Evolutionary conservation across 2,797 vertebrate species (phyloP), one percentile per base, ranked within the genome.

Genomic region (Coluber constrictor): DNA sequence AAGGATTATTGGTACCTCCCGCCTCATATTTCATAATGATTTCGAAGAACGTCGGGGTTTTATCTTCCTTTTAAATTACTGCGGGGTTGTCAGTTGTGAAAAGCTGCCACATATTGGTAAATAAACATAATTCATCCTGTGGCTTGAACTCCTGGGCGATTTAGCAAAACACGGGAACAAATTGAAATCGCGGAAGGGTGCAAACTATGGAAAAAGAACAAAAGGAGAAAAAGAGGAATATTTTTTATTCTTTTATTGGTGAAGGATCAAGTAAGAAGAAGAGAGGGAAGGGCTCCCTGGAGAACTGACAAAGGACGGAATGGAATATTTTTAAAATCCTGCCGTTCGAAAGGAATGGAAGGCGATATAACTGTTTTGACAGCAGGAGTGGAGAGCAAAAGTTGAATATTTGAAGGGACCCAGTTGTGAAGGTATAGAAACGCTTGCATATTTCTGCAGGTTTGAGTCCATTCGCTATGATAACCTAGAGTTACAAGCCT

Each of bases 391-490:
- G 18, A 90, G 93, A 90, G 93, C n/a, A 90, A 95, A 94, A 96
- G 95, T 96, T 96, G 94, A 96, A 96, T 97, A 96, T 97, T 97
- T 97, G 93, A 96, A 94, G 86, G 88, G 94, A 96, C 94, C 70
- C 55, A 57, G 92, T 95, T 95, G 94, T 92, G 93, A 94, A 95
- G 93, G 94, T 87, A 94, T 89, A 92, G 92, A 93, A 95, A 96
- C 95, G 8, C 92, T 94, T 13, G 13, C 12, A 3, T 5, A 15
- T 97, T 95, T 15, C 15, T 6, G 66, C 55, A 59, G 61, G 15
- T 47, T 88, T 59, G 66, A 63, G 43, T 83, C 23, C 13, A 37
- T 83, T 61, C 88, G 9, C 20, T 23, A 32, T 2, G 29, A 43
- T 20, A 43, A n/a, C 27, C 63, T n/a, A 0, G 29, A 66, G 8